These are phyloP conservation scores for Atlantisia rogersi DNA, from an alignment of 2,113 vertebrate genomes.

Conservation along the genomic window DNA sequence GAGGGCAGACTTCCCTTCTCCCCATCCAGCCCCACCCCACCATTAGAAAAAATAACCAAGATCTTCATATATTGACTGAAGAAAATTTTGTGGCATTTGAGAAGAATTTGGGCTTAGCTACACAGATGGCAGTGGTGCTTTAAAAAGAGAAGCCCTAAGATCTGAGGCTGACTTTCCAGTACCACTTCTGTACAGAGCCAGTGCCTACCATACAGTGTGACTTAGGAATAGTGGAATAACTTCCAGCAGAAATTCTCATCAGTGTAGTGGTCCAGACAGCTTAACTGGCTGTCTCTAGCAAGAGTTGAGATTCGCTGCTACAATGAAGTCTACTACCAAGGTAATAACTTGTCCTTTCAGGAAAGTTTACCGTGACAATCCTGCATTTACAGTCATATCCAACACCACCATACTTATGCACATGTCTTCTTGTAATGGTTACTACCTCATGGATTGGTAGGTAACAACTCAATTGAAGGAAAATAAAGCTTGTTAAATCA, in stretches of 20 bases:
- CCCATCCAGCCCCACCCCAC: no score
- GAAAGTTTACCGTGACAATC: background rate
- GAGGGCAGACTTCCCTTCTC: no score
- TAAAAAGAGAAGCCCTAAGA: background rate
- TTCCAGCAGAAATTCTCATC: background rate
- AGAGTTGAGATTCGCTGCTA: background rate
- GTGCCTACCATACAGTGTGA: background rate
- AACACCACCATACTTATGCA: background rate
- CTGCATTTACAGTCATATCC: background rate
- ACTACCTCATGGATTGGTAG: background rate
- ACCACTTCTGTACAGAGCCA: background rate
- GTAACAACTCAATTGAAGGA: background rate
- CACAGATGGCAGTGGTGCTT: background rate
- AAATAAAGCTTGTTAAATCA: background rate
- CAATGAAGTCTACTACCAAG: background rate
- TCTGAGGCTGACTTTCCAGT: background rate
- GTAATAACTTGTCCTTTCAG: background rate
- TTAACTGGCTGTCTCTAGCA: background rate
- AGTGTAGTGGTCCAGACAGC: background rate
- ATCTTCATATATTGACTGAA: background rate
- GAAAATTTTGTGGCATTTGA: background rate
- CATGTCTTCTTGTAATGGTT: background rate
- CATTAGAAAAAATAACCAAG: background rate
- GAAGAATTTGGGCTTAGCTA: background rate
- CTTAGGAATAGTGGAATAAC: background rate